Conservation (phyloP, 2,113 vertebrate species). For the Centropristis striata region DNA sequence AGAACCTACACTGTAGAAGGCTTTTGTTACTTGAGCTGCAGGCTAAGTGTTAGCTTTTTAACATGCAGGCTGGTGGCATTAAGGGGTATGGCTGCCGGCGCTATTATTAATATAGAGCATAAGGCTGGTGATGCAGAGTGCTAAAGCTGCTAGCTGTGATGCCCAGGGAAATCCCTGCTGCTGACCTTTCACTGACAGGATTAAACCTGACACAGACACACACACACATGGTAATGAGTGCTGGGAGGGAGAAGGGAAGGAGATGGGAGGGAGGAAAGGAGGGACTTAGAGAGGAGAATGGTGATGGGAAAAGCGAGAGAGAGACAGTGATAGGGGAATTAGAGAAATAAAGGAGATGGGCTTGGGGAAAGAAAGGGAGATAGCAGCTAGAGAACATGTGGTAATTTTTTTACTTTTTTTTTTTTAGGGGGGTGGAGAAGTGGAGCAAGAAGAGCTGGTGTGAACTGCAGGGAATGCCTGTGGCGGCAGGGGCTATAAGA, state of each 20-base stretch:
- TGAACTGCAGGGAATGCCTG: conserved; percentile 23
- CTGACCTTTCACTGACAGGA: conserved; percentile 84
- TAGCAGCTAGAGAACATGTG: conserved; percentile 1
- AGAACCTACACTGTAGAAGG: conserved; percentile 50
- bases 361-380: conserved; percentile 11
- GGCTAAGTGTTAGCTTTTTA: conserved; percentile 68
- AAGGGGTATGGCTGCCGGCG: conserved; percentile 55
- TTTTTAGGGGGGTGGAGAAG: not conserved
- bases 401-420: too few relatives aligned
- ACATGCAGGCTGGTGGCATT: conserved; percentile 77
- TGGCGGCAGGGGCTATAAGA: not conserved
- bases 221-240: conserved; percentile 76
- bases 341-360: conserved; percentile 46
- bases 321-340: conserved; percentile 44
- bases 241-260: conserved; percentile 49
- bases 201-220: conserved; percentile 81
- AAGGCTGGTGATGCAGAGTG: conserved; percentile 75
- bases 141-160: conserved; percentile 78
- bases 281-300: conserved; percentile 7
- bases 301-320: conserved; percentile 16
- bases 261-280: conserved; percentile 28
- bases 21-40: conserved; percentile 47
- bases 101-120: conserved; percentile 79
- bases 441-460: not conserved
- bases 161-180: conserved; percentile 83